Percentiles rank a stretch among this genome's conserved stretches.
These are phyloP conservation scores for Spilogale gracilis DNA, from an alignment of 2,113 vertebrate species.

Conservation along the genomic window DNA sequence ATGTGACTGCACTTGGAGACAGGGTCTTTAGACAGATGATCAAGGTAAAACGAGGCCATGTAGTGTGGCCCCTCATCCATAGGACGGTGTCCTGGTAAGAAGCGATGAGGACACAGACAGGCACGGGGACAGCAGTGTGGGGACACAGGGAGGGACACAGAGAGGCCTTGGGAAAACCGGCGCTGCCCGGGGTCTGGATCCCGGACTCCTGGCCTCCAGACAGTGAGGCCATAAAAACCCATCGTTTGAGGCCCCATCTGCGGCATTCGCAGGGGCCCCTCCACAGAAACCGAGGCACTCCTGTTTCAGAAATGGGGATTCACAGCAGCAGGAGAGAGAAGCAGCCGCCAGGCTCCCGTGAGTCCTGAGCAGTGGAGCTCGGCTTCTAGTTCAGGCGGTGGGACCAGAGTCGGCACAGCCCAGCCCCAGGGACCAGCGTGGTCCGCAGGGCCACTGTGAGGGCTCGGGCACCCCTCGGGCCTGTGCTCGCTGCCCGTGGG, in stretches of 20 bases:
- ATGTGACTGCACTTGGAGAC: not conserved
- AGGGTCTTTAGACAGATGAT: not conserved
- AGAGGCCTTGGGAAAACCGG: not conserved
- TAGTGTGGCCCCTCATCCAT: fast-evolving
- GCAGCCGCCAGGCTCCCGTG: fast-evolving
- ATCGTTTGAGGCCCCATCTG: fast-evolving
- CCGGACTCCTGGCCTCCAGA: not conserved
- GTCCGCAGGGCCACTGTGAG: not conserved
- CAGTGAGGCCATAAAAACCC: fast-evolving
- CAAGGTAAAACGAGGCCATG: not conserved
- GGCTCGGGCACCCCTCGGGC: not conserved
- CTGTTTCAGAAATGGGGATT: not conserved
- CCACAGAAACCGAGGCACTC: not conserved
- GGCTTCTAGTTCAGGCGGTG: not conserved
- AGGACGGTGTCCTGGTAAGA: fast-evolving
- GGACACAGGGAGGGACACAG: not conserved
- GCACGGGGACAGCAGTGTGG: fast-evolving
- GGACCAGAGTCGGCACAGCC: not conserved
- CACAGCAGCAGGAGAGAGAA: fast-evolving
- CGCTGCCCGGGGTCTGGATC: fast-evolving
- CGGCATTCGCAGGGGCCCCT: fast-evolving
- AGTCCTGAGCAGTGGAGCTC: not conserved
- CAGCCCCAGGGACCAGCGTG: not conserved
- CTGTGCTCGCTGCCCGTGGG: not conserved
- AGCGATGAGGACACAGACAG: not conserved